These are phyloP conservation scores for Dynastes hyllus DNA, from an alignment of 2,888 invertebrate species.

Conservation along the genomic window DNA sequence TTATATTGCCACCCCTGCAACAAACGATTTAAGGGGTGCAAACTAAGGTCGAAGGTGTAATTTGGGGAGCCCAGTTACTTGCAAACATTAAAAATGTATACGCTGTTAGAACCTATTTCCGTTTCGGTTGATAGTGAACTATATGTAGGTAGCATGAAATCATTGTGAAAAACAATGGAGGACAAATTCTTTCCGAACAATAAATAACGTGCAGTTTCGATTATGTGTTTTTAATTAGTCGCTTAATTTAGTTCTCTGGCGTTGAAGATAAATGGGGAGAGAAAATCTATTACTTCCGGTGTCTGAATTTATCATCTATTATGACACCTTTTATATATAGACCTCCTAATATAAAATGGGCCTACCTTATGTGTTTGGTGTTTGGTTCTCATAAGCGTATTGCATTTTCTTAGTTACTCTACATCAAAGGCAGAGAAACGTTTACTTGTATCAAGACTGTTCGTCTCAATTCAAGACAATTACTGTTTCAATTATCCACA, in stretches of 20 bases:
- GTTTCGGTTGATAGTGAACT: constrained; percentile 1
- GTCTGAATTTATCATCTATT: constrained; percentile 41
- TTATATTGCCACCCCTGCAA: constrained; percentile 12
- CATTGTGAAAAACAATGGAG: neutral
- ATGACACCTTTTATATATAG: constrained; percentile 28
- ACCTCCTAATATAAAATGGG: neutral
- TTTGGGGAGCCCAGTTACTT: constrained; percentile 64
- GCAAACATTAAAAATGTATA: constrained; percentile 66
- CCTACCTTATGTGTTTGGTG: too few relatives aligned
- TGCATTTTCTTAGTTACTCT: too few relatives aligned
- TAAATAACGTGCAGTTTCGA: constrained; percentile 60
- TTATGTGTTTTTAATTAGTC: constrained; percentile 66
- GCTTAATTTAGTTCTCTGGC: constrained; percentile 62
- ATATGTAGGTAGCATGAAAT: constrained; percentile 23
- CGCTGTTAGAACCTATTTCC: constrained; percentile 35
- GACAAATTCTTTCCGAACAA: constrained; percentile 51
- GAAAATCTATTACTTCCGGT: constrained; percentile 50
- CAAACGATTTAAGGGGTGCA: constrained; percentile 56
- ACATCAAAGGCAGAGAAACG: too few relatives aligned
- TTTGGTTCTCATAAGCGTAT: too few relatives aligned
- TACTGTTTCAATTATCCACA: too few relatives aligned
- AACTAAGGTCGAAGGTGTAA: constrained; percentile 67
- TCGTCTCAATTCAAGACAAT: too few relatives aligned
- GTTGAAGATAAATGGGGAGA: constrained; percentile 39
- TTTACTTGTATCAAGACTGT: too few relatives aligned